Evolutionary conservation across 2,888 invertebrate species (phyloP), one percentile per base, ranked within the genome.

Genomic region (Agrenia bidenticulata): DNA sequence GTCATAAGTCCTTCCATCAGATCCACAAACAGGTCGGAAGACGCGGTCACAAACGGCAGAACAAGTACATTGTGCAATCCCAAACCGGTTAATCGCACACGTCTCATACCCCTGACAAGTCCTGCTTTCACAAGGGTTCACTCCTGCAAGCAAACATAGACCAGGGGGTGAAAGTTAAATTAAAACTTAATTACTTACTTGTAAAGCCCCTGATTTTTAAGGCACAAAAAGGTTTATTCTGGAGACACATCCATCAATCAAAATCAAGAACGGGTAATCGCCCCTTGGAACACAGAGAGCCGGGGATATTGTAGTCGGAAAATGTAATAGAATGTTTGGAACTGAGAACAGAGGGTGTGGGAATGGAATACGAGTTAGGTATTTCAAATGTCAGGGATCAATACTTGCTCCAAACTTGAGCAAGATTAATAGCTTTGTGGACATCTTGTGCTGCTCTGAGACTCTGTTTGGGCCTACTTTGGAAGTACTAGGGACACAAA

Each of bases 11-110:
- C 78, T 69, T 1, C 81, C 81, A 77, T 84, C 82, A 39, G 63
- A 63, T 37, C 78, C 79, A 66, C 78, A 79, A 49, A 79, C 78
- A 15, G 89, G 89, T 60, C 87, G 84, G 81, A 90, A 85, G 57
- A 89, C 83, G 53, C 88, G 85, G 78, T 91, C 89, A 79, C 93
- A 93, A 45, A 86, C 85, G 15, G 88, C 84, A 0, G 91, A 90
- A 79, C 95, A 95, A 70, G 88, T 87, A 80, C 94, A 94, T 62
- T 86, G 85, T 1, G 93, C 92, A 62, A 89, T 88, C 1, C 94
- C 92, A 64, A 86, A 87, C 26, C 87, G 85, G 82, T 92, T 88
- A 77, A 94, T 85, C 51, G 87, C 85, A 79, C 95, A 95, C 73
- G 88, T 88, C 78, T 93, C 89, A 59, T 89, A 88, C 9, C 86